These are phyloP conservation scores for Micromussa lordhowensis DNA, from an alignment of 92 coral and sea anemone species.

Conservation along the genomic window DNA sequence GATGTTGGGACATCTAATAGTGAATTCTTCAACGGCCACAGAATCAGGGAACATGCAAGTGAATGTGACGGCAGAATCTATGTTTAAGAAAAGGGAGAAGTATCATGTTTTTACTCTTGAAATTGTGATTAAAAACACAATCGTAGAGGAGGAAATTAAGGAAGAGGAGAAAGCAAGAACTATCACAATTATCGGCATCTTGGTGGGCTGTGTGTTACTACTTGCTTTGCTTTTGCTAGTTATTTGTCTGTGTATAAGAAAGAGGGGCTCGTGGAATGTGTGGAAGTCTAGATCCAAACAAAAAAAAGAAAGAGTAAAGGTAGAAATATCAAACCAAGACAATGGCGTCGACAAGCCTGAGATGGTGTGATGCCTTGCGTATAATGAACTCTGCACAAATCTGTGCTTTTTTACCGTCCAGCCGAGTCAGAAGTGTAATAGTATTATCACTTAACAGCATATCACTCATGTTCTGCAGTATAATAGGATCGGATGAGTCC, in stretches of 20 bases:
- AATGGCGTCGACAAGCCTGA: slow-evolving; percentile 8
- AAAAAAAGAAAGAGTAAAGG: slow-evolving; percentile 8
- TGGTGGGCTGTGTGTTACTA: slow-evolving; percentile 7
- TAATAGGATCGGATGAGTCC: too few species aligned
- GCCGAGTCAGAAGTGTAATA: too few species aligned
- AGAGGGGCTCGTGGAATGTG: slow-evolving; percentile 42
- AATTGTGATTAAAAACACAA: neutral
- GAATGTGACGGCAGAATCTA: slow-evolving; percentile 5
- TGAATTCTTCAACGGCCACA: slow-evolving; percentile 5
- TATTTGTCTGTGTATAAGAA: slow-evolving; percentile 17
- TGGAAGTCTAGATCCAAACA: slow-evolving; percentile 5
- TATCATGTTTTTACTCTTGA: slow-evolving; percentile 9
- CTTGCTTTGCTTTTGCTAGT: slow-evolving; percentile 14
- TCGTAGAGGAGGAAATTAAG: slow-evolving; percentile 1
- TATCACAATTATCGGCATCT: slow-evolving; percentile 14
- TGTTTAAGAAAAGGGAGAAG: neutral
- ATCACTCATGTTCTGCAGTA: too few species aligned
- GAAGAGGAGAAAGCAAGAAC: neutral
- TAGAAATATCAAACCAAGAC: slow-evolving; percentile 3
- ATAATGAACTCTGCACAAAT: too few species aligned
- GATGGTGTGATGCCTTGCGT: slow-evolving; percentile 8
- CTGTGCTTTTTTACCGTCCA: too few species aligned
- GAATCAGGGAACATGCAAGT: slow-evolving; percentile 5
- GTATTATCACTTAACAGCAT: too few species aligned
- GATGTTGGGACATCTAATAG: slow-evolving; percentile 13